Evolutionary conservation across 2,888 invertebrate species (phyloP).

Genomic region (Macaria liturata): DNA sequence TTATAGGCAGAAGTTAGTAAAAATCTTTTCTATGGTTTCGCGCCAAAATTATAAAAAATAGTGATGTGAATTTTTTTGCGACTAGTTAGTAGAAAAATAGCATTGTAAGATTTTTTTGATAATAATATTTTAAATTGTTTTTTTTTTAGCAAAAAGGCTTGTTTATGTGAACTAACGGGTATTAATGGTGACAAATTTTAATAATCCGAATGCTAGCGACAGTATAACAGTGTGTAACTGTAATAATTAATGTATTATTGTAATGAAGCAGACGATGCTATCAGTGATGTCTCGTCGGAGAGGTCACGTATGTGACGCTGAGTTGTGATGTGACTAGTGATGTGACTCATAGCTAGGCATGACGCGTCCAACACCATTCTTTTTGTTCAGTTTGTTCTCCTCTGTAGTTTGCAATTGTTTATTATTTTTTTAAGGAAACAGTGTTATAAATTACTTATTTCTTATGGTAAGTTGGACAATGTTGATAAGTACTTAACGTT

Average conservation of each 20-base stretch:
- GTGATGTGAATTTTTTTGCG: too few relatives aligned
- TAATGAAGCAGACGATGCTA: conserved; percentile 28
- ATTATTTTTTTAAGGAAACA: neutral
- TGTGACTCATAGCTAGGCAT: conserved; percentile 26
- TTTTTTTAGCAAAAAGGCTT: too few relatives aligned
- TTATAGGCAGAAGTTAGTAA: neutral
- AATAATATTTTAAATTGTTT: too few relatives aligned
- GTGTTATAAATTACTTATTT: neutral
- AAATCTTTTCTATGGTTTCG: too few relatives aligned
- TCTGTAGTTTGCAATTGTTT: neutral
- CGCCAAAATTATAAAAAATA: too few relatives aligned
- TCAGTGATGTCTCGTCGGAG: conserved; percentile 19
- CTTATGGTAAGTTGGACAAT: neutral
- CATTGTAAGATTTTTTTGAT: too few relatives aligned
- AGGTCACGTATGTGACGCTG: conserved; percentile 24
- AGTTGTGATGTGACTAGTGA: conserved; percentile 15
- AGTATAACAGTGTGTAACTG: too few relatives aligned
- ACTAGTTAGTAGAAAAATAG: too few relatives aligned
- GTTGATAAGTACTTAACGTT: too few relatives aligned
- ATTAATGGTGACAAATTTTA: too few relatives aligned
- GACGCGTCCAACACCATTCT: conserved; percentile 15
- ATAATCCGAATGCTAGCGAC: too few relatives aligned
- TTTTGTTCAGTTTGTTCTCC: conserved; percentile 11
- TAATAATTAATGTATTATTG: neutral
- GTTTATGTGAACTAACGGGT: too few relatives aligned